These are phyloP conservation scores for Mormyrus iriodes DNA, from an alignment of 2,113 vertebrate species.

Conservation along the genomic window DNA sequence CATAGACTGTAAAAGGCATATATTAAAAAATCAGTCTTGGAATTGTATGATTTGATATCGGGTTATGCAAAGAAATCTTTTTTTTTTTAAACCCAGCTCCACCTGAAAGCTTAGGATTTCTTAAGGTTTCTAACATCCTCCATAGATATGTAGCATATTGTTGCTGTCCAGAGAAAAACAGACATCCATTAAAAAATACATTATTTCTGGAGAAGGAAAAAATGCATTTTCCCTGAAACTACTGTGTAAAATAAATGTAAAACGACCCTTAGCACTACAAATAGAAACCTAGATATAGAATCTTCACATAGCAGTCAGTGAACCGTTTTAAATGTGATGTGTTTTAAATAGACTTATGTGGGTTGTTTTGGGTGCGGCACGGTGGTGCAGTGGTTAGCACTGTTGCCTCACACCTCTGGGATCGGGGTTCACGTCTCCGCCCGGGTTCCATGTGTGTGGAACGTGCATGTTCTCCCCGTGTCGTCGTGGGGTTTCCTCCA, in stretches of 20 bases:
- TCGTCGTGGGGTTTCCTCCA: no score
- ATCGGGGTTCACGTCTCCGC: no score
- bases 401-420: no score
- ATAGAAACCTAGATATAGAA: not conserved
- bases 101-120: not conserved
- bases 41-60: not conserved
- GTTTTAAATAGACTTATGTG: not conserved
- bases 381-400: no score
- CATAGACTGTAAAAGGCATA: not conserved
- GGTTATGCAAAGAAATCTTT: not conserved
- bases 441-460: no score
- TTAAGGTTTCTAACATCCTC: not conserved
- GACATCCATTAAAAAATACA: not conserved
- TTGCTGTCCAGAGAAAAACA: not conserved
- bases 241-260: not conserved
- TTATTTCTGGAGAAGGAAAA: not conserved
- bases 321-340: not conserved
- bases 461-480: no score
- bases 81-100: no score
- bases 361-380: no score
- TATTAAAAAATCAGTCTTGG: not conserved
- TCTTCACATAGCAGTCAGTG: not conserved
- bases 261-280: not conserved
- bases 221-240: not conserved
- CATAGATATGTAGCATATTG: not conserved